phyloP scores from a whole-genome alignment of 2,888 invertebrate genomes.

The Catocala sponsa region DNA sequence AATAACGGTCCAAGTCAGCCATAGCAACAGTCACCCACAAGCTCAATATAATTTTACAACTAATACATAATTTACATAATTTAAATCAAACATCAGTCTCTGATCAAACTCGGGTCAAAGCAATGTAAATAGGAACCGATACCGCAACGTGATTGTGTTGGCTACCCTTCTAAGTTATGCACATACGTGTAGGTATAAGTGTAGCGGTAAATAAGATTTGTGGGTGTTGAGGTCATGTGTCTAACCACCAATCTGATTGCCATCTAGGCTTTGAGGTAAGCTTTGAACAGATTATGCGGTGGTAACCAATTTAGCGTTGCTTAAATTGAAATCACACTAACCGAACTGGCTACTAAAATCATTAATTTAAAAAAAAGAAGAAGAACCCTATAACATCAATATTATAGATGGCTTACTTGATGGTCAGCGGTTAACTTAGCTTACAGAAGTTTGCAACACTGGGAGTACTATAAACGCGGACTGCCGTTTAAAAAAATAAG shows the following conservation, averaged over 20 bases:
- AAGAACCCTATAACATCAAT: too few species aligned
- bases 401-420: too few species aligned
- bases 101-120: conserved; percentile 1
- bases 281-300: not conserved
- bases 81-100: not conserved
- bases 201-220: not conserved
- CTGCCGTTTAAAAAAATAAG: too few species aligned
- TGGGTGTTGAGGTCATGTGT: not conserved
- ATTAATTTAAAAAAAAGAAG: too few species aligned
- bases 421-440: too few species aligned
- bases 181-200: too few species aligned
- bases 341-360: too few species aligned
- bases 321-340: too few species aligned
- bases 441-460: too few species aligned
- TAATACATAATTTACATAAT: not conserved
- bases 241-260: not conserved
- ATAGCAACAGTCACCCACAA: not conserved
- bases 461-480: too few species aligned
- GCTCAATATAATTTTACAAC: not conserved
- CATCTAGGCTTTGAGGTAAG: not conserved
- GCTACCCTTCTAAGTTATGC: not conserved
- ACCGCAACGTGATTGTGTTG: not conserved
- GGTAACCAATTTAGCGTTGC: not conserved
- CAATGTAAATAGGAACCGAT: not conserved
- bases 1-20: too few species aligned